These are phyloP conservation scores for Platorchestia sp. DNA, from an alignment of 1,140 invertebrate species.

Conservation along the genomic window DNA sequence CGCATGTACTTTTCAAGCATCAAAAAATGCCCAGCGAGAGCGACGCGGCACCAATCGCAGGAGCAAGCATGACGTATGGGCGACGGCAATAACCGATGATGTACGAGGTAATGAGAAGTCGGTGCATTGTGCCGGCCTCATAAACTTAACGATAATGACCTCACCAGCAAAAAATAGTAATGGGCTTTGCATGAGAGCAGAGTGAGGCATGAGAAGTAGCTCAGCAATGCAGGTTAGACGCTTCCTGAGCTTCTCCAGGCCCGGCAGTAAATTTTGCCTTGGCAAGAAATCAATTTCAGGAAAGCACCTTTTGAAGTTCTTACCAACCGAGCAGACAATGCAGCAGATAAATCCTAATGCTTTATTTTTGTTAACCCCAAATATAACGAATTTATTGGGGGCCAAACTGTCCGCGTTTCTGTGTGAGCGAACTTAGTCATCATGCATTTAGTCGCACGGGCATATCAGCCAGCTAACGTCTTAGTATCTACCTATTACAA, in stretches of 20 bases:
- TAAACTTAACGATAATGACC: constrained; percentile 41
- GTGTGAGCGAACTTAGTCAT: not conserved
- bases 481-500: too few species aligned
- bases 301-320: not conserved
- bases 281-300: not conserved
- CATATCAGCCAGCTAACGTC: not conserved
- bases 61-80: not conserved
- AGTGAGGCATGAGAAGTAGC: not conserved
- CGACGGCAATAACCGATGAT: not conserved
- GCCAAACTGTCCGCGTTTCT: not conserved
- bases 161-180: constrained; percentile 15
- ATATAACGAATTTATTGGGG: not conserved
- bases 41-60: not conserved
- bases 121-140: constrained; percentile 12
- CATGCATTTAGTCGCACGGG: not conserved
- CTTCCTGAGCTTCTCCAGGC: not conserved
- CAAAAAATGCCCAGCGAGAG: not conserved
- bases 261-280: not conserved
- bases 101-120: constrained; percentile 44
- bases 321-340: not conserved
- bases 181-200: not conserved
- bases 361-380: not conserved
- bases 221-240: not conserved
- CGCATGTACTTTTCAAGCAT: not conserved
- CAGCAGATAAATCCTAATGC: not conserved